Base-by-base conservation (phyloP, 2,888 invertebrate species). In the Sinhomidia bicolor region DNA sequence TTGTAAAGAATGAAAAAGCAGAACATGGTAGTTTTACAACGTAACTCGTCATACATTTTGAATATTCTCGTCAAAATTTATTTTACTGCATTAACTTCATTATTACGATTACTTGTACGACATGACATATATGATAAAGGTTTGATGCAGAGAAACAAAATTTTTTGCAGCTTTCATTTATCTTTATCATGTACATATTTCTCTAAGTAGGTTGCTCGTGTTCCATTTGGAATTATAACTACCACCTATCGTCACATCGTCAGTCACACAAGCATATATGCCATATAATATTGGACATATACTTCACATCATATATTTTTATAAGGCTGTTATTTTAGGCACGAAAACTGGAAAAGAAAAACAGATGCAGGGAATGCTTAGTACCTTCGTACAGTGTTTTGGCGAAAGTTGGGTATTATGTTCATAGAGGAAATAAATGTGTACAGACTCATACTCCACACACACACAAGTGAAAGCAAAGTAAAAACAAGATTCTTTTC, bases 401-500 rank as follows among this genome's bases (percentile, higher is more conserved):
- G 23, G 29, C 2, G 62, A 23, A 62, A 62, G 29, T 62, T 62
- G 29, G 5, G 62, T 12, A 62, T 26, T 62, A 12, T 36, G 36
- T 36, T 36, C 12, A 12, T n/a, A 51, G 51, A n/a, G 26, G n/a
- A n/a, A n/a, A 54, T 1, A 60, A n/a, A 65, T n/a, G 62, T 62
- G 10, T 9, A 68, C 36, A 36, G 32, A 6, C 17, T 32, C 5
- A 47, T 7, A 47, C 29, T 68, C 26, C 17, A 36, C 65, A 26
- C 26, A 79, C 17, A 36, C 65, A 26, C 26, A 79, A 54, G 44
- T 9, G 65, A 85, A 79, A 84, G 44, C n/a, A 68, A 12, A 62
- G 62, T 62, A 62, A 84, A 74, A 85, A 84, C 51, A 51, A 23
- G 83, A 26, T 62, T 62, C 10, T 44, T 26, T 44, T 14, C 29